A percentile compares a stretch with the other conserved stretches of the same genome.
Evolutionary conservation across 2,113 vertebrate species (phyloP).

Genomic region (Myotis brandtii): DNA sequence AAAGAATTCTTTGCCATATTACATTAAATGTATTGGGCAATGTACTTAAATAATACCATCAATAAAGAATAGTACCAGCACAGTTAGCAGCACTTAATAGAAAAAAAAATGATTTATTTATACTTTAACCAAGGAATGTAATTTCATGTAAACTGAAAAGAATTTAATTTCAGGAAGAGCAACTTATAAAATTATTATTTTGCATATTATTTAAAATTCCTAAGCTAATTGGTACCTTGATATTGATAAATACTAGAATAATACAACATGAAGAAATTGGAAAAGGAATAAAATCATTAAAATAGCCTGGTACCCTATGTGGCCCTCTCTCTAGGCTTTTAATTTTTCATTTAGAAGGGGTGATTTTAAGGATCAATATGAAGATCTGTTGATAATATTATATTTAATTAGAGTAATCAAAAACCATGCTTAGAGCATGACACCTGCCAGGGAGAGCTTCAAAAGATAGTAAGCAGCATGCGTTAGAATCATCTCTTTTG

Average conservation of each 20-base stretch:
- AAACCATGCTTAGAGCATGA: slow-evolving; percentile 84
- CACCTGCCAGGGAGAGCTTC: slow-evolving; percentile 88
- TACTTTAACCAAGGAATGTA: slow-evolving; percentile 23
- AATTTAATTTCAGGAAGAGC: slow-evolving; percentile 23
- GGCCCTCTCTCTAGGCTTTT: slow-evolving; percentile 78
- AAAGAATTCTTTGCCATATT: slow-evolving; percentile 41
- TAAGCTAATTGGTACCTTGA: slow-evolving; percentile 64
- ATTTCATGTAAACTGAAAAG: slow-evolving; percentile 34
- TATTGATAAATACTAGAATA: slow-evolving; percentile 75
- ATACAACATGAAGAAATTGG: slow-evolving; percentile 55
- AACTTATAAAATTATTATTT: slow-evolving; percentile 50
- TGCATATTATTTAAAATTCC: slow-evolving; percentile 40
- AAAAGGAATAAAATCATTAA: slow-evolving; percentile 77
- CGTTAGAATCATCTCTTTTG: slow-evolving; percentile 64
- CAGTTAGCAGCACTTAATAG: neutral
- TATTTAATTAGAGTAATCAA: slow-evolving; percentile 92
- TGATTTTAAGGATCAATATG: slow-evolving; percentile 86
- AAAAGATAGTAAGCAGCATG: slow-evolving; percentile 81
- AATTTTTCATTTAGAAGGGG: slow-evolving; percentile 83
- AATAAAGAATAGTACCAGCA: neutral
- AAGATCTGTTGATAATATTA: slow-evolving; percentile 88
- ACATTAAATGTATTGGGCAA: neutral
- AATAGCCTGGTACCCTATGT: slow-evolving; percentile 72
- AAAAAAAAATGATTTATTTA: slow-evolving; percentile 47
- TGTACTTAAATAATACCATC: slow-evolving; percentile 24